Base-by-base conservation (phyloP, 1,140 invertebrate genomes). In the Eriocheir sinensis region DNA sequence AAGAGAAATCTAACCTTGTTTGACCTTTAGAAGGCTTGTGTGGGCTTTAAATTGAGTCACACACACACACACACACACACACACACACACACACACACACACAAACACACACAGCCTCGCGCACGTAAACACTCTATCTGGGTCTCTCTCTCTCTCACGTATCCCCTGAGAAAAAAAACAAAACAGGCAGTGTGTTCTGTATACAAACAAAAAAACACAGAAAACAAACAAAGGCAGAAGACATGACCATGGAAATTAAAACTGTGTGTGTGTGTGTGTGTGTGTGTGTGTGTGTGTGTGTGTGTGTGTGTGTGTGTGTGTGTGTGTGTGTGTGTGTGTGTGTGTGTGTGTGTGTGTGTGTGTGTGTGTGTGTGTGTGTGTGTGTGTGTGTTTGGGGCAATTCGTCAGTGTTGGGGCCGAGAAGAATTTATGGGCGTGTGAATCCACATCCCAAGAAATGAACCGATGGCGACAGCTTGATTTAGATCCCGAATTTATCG, bases 1-100 rank as follows among this genome's bases (percentile, higher is more conserved):
- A 36, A 36, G 80, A 81, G 83, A 38, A 38, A 40, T 17, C 83
- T 86, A 86, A 86, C 36, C 83, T 86, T 86, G 40, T 41, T 38
- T 40, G 83, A 86, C 83, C 40, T 41, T 41, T 40, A 86, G 83
- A 86, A 86, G 83, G 83, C 40, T 38, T 86, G 83, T 86, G 83
- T 86, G 83, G 83, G 60, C 60, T 72, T 72, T 72, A 72, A 72
- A 72, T 72, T 72, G 60, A 72, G 60, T 72, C 60, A 72, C 60
- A 72, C 60, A 72, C 60, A 72, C 60, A 72, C 60, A 72, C 60
- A 72, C 60, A n/a, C 60, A 72, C 60, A 72, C 60, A n/a, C 60
- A 72, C 60, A 72, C 60, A 72, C 60, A 72, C 60, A 72, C 60
- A 72, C 60, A 72, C 60, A 72, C 60, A 72, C 60, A 72, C 60